phyloP scores from a whole-genome alignment of 2,113 vertebrate genomes.

The Lagenorhynchus albirostris region DNA sequence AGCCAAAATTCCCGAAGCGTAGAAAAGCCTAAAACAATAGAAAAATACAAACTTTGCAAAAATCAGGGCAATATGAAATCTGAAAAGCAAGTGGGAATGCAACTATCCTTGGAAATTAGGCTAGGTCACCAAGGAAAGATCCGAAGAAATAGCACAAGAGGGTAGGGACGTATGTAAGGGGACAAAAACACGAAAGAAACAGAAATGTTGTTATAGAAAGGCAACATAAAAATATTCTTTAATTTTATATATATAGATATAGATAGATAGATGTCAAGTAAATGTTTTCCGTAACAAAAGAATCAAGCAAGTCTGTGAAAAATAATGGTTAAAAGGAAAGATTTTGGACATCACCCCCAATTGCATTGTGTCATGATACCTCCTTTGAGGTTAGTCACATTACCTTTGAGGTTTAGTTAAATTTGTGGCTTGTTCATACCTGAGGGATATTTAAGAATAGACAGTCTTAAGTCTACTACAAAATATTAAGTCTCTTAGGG shows the following conservation, averaged over 20 bases:
- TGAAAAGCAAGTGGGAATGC: constrained; percentile 65
- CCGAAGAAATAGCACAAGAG: constrained; percentile 51
- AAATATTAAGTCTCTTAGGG: neutral
- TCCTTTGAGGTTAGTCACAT: neutral
- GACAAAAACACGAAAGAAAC: constrained; percentile 27
- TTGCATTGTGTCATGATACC: neutral
- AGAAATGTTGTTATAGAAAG: neutral
- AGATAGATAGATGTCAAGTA: neutral
- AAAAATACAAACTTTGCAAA: constrained; percentile 59
- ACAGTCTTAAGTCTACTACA: neutral
- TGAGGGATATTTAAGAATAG: constrained; percentile 4
- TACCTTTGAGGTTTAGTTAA: constrained; percentile 15
- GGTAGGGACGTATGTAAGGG: neutral
- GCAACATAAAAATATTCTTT: neutral
- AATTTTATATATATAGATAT: neutral
- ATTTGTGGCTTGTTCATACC: neutral
- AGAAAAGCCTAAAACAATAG: constrained; percentile 37
- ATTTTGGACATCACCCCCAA: neutral
- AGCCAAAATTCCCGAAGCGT: neutral
- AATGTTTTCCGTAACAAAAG: neutral
- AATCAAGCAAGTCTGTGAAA: neutral
- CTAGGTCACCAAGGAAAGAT: constrained; percentile 65
- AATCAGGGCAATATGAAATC: constrained; percentile 53
- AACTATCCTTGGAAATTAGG: constrained; percentile 68
- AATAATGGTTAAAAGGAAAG: neutral